These are phyloP conservation scores for Borostomias antarcticus DNA, from an alignment of 2,797 vertebrate species.

Conservation along the genomic window DNA sequence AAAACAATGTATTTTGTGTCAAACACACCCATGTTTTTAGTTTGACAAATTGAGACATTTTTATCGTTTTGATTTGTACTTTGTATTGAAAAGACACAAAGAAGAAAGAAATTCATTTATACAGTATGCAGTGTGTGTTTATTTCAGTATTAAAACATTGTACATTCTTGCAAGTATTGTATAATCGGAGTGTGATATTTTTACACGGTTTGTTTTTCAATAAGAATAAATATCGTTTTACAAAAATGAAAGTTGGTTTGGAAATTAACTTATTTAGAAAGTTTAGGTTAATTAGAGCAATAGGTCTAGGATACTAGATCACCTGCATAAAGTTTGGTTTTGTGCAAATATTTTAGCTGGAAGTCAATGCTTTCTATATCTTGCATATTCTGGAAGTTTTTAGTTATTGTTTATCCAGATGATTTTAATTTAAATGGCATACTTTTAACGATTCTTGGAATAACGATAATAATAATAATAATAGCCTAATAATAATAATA, in stretches of 20 bases:
- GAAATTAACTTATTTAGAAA: constrained; percentile 51
- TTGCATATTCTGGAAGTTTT: not conserved
- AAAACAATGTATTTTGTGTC: constrained; percentile 76
- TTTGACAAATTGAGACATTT: constrained; percentile 66
- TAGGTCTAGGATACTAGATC: not conserved
- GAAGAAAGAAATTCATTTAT: constrained; percentile 74
- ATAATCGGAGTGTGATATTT: constrained; percentile 94
- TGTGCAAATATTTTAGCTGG: not conserved
- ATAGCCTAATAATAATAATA: not conserved
- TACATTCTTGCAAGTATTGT: constrained; percentile 91
- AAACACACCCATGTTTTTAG: constrained; percentile 70
- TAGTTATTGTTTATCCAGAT: not conserved
- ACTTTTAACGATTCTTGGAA: not conserved
- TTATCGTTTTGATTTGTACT: constrained; percentile 87
- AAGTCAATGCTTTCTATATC: not conserved
- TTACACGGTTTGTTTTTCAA: constrained; percentile 86
- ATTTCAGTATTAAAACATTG: constrained; percentile 89
- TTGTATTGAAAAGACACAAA: constrained; percentile 83
- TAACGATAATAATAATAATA: not conserved
- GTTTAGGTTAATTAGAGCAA: not conserved
- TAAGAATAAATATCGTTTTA: constrained; percentile 93
- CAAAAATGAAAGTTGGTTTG: constrained; percentile 71
- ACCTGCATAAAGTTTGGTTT: not conserved
- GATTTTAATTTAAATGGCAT: not conserved
- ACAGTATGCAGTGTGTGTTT: constrained; percentile 83